phyloP scores from a whole-genome alignment of 2,888 invertebrate species.

The Unio delphinus region DNA sequence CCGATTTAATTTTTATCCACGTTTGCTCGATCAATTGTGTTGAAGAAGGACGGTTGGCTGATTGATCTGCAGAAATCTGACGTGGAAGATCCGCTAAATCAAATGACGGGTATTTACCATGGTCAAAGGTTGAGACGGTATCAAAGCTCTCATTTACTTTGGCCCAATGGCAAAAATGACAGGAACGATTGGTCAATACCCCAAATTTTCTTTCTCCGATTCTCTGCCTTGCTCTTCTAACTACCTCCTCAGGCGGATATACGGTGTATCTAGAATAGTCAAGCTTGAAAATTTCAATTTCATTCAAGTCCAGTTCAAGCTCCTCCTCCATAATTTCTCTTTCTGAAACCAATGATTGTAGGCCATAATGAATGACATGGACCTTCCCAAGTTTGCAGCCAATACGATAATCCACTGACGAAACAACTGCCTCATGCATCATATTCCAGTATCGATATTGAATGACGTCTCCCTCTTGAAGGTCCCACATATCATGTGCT shows the following conservation, averaged over 20 bases:
- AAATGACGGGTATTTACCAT: background rate
- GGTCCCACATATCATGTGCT: constrained; percentile 4
- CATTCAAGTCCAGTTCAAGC: constrained; percentile 2
- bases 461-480: constrained; percentile 15
- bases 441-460: constrained; percentile 6
- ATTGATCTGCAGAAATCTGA: too few relatives aligned
- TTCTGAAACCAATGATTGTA: constrained; percentile 4
- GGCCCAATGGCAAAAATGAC: constrained; percentile 26
- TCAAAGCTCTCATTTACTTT: constrained; percentile 10
- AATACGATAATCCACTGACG: constrained; percentile 1
- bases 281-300: constrained; percentile 1
- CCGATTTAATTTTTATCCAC: constrained; percentile 11
- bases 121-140: background rate
- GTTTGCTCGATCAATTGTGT: background rate
- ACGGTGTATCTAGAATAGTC: constrained; percentile 4
- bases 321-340: constrained; percentile 13
- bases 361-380: constrained; percentile 9
- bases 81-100: background rate
- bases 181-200: constrained; percentile 12
- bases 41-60: background rate
- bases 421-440: constrained; percentile 11
- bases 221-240: constrained; percentile 11
- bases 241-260: constrained; percentile 10
- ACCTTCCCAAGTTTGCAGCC: constrained; percentile 1
- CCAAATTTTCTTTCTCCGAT: constrained; percentile 22